Evolutionary conservation across 23 tunicate genomes (phyloP).

Genomic region (Halocynthia aurantium): DNA sequence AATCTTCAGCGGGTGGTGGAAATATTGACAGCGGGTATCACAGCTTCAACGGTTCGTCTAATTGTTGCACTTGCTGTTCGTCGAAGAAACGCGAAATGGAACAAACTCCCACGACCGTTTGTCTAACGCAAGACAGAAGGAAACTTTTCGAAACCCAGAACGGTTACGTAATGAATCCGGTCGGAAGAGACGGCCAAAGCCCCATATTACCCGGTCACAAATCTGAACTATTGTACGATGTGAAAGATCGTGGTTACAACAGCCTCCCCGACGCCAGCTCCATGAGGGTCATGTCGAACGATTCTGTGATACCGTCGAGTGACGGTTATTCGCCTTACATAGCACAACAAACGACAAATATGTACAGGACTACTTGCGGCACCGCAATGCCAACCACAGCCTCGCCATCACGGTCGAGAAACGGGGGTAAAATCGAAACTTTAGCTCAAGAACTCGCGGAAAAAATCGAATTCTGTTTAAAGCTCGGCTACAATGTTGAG

Average conservation of each 20-base stretch:
- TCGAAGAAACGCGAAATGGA: constrained; percentile 7
- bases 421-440: neutral
- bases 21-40: constrained; percentile 82
- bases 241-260: neutral
- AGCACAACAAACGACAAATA: constrained; percentile 5
- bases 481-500: constrained; percentile 57
- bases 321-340: neutral
- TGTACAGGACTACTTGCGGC: no score
- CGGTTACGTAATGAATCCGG: neutral
- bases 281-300: neutral
- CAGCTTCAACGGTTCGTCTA: constrained; percentile 38
- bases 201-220: neutral
- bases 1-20: constrained; percentile 15
- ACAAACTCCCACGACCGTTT: neutral
- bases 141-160: neutral
- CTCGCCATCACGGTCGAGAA: neutral
- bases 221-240: neutral
- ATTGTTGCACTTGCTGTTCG: constrained; percentile 1
- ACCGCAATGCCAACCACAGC: neutral
- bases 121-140: no score
- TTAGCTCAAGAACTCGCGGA: constrained; percentile 51
- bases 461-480: constrained; percentile 80
- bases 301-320: neutral
- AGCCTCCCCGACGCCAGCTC: constrained; percentile 1
- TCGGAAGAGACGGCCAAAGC: no score